Evolutionary conservation across 2,113 vertebrate species (phyloP), one percentile per base, ranked within the genome.

Genomic region (Hucho hucho): DNA sequence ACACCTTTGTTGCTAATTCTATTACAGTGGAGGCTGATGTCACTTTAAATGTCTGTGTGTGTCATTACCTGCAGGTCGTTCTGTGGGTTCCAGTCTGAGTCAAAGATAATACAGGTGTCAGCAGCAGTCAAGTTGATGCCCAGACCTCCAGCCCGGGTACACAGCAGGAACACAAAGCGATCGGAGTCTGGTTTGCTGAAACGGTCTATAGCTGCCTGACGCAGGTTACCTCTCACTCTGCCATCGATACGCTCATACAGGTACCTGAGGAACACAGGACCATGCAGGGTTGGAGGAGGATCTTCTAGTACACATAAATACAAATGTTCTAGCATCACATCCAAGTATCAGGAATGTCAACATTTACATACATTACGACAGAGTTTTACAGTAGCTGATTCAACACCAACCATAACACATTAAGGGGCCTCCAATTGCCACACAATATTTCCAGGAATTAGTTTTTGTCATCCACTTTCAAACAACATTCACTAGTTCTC

Each of bases 21-120:
- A 43, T 43, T 43, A 3, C 37, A 43, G 37, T 43, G 37, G 37
- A 43, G 58, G 12, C 69, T 46, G 28, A 16, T 28, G 22, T 56
- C 11, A n/a, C 16, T 16, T n/a, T 16, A 1, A 12, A 43, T 43
- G 14, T 49, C 28, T 59, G 16, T 59, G 12, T 43, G 26, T 70
- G 64, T 70, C 22, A 3, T 85, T 89, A 98, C 98, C 96, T 99
- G 98, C 85, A 99, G 94, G 86, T 99, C 98, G 66, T 99, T 99
- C 77, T 99, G 97, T 77, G 97, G 97, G 89, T 99, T 99, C 97
- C 98, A 99, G 89, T 99, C 98, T 43, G 97, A 98, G 92, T 99
- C 98, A 87, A 99, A 99, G 88, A 99, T 99, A 81, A 99, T 99
- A 83, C 97, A 98, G 0, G 98, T 99, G 79, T 99, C 98, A 64